Conservation (phyloP, 2,113 vertebrate species). For the Trochalopteron elliotii region DNA sequence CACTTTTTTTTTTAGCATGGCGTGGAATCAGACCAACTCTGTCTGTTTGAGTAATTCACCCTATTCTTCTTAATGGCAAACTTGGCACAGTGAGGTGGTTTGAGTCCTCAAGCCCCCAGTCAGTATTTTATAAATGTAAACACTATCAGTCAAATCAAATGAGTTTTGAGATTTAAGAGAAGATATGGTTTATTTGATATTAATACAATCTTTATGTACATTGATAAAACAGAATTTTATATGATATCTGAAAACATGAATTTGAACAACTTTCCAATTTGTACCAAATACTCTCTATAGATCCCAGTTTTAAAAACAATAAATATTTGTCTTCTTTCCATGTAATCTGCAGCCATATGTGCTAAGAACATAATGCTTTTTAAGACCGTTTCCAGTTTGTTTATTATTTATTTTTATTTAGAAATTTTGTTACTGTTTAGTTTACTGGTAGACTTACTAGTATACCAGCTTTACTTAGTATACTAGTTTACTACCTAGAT, state of each 20-base stretch:
- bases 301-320: not conserved
- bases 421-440: not conserved
- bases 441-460: not conserved
- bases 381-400: not conserved
- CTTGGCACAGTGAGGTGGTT: not conserved
- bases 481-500: not conserved
- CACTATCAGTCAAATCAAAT: not conserved
- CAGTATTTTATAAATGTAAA: not conserved
- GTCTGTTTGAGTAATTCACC: accelerated
- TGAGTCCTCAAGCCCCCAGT: not conserved
- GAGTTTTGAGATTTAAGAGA: not conserved
- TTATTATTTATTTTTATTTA: not conserved
- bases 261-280: not conserved
- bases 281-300: not conserved
- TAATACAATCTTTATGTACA: not conserved
- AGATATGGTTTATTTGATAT: not conserved
- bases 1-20: not conserved
- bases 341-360: not conserved
- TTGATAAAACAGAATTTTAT: not conserved
- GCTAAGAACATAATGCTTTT: not conserved
- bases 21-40: not conserved
- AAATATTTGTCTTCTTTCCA: not conserved
- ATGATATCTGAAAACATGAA: not conserved
- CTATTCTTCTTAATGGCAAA: not conserved
- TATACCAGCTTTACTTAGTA: not conserved